These are phyloP conservation scores for Troglohyphantes excavatus DNA, from an alignment of 2,888 invertebrate species.

Conservation along the genomic window DNA sequence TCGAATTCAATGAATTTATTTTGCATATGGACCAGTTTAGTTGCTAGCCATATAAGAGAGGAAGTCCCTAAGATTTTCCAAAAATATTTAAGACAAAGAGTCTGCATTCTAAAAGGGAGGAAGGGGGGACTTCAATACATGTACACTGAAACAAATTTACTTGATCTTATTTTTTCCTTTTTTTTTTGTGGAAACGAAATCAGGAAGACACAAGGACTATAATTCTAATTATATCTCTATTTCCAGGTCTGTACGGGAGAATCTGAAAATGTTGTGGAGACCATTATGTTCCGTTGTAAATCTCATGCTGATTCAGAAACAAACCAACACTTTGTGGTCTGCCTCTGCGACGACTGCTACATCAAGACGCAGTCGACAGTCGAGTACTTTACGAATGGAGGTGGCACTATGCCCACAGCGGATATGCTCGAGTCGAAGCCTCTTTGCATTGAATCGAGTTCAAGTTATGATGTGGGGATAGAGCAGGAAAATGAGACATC, in stretches of 20 bases:
- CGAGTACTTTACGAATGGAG: neutral
- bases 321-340: neutral
- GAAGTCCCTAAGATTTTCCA: no score
- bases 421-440: neutral
- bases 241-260: neutral
- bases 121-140: no score
- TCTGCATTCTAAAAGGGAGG: no score
- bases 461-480: neutral
- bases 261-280: neutral
- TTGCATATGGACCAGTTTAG: no score
- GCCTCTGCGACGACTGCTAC: slow-evolving; percentile 14
- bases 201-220: no score
- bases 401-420: neutral
- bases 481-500: neutral
- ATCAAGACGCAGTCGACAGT: neutral
- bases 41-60: no score
- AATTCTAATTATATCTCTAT: no score
- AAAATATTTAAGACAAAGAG: no score
- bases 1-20: no score
- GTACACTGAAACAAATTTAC: no score
- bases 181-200: no score
- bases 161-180: no score
- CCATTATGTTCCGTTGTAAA: neutral
- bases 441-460: neutral
- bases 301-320: neutral